phyloP scores from a whole-genome alignment of 2,888 invertebrate genomes.

The Cheilosia grossa region DNA sequence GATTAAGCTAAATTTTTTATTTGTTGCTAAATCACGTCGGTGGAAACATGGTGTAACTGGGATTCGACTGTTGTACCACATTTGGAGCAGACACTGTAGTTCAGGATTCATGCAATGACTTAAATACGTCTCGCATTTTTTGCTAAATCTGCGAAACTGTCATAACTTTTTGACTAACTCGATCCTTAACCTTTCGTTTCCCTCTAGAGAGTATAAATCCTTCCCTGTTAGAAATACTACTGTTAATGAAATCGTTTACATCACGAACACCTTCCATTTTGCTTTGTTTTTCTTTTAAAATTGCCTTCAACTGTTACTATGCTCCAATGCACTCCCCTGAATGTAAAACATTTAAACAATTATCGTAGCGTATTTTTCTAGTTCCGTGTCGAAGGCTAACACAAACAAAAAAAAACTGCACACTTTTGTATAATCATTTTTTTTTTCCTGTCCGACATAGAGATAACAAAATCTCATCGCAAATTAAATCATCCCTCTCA shows the following conservation, averaged over 20 bases:
- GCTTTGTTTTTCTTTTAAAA: background rate
- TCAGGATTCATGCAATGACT: too few relatives aligned
- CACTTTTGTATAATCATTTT: background rate
- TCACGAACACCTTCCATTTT: background rate
- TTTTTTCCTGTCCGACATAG: background rate
- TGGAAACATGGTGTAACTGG: too few relatives aligned
- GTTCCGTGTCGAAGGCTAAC: background rate
- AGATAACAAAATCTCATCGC: slow-evolving; percentile 39
- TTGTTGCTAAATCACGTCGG: too few relatives aligned
- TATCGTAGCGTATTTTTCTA: background rate
- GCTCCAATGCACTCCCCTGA: slow-evolving; percentile 18
- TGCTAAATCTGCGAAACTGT: too few relatives aligned
- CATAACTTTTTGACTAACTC: too few relatives aligned
- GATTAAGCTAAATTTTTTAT: too few relatives aligned
- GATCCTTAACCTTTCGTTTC: too few relatives aligned
- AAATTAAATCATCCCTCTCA: slow-evolving; percentile 29
- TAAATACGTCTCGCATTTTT: too few relatives aligned
- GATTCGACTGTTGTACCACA: too few relatives aligned
- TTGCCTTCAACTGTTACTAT: slow-evolving; percentile 4
- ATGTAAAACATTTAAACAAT: background rate
- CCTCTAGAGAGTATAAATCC: too few relatives aligned
- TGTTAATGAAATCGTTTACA: background rate
- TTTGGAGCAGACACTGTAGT: too few relatives aligned
- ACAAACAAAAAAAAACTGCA: background rate
- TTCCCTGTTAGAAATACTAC: background rate